A percentile compares a stretch with the other conserved stretches of the same genome.
Conservation (phyloP, 2,113 vertebrate species). For the Nothoprocta perdicaria region DNA sequence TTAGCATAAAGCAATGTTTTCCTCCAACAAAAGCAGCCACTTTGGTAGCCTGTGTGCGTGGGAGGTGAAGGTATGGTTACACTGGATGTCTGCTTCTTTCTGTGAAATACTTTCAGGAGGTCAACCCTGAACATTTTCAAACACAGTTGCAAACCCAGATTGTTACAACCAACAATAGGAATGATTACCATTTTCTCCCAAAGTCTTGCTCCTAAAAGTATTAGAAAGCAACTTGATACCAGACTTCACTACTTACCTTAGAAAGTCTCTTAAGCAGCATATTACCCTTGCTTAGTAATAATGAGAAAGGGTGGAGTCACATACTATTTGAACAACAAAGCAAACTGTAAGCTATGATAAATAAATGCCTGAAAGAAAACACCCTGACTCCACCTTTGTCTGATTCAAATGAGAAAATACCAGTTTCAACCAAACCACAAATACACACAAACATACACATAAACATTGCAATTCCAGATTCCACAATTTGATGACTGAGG, state of each 20-base stretch:
- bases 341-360: conserved; percentile 60
- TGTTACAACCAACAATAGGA: background rate
- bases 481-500: background rate
- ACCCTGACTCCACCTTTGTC: conserved; percentile 57
- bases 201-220: background rate
- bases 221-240: background rate
- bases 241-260: background rate
- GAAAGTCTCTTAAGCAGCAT: conserved; percentile 23
- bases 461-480: background rate
- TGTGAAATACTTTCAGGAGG: conserved; percentile 12
- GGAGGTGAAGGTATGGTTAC: background rate
- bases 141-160: background rate
- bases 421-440: conserved; percentile 59
- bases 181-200: background rate
- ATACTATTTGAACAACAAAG: conserved; percentile 68
- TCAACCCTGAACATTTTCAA: background rate
- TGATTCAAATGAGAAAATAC: conserved; percentile 64
- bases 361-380: conserved; percentile 67
- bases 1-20: background rate
- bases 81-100: background rate
- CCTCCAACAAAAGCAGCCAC: background rate
- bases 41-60: background rate
- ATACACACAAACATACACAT: background rate
- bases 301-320: conserved; percentile 58
- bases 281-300: conserved; percentile 27